Conservation (phyloP, 2,113 vertebrate genomes). For the Tauraco erythrolophus region DNA sequence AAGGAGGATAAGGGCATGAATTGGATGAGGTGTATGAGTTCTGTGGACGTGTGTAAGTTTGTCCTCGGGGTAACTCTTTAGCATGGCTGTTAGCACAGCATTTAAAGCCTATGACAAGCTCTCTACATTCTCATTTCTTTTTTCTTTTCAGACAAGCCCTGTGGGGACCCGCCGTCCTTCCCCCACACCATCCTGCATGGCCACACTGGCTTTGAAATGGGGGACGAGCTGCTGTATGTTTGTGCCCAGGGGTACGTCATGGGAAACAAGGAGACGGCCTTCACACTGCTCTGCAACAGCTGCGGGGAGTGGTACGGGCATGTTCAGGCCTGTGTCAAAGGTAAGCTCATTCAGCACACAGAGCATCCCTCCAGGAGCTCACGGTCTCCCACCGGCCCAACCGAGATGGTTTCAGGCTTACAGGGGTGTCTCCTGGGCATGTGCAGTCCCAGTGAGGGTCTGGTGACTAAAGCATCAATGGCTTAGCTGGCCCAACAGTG, state of each 20-base stretch:
- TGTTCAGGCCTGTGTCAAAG: slow-evolving; percentile 91
- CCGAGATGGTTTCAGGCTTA: fast-evolving
- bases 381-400: background rate
- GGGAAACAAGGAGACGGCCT: slow-evolving; percentile 79
- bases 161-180: slow-evolving; percentile 91
- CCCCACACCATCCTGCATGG: slow-evolving; percentile 87
- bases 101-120: background rate
- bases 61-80: background rate
- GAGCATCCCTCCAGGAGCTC: fast-evolving
- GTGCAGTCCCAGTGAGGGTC: background rate
- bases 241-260: slow-evolving; percentile 83
- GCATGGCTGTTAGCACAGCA: background rate
- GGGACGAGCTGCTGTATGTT: slow-evolving; percentile 89
- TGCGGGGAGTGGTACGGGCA: slow-evolving; percentile 95
- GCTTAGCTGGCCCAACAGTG: background rate
- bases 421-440: too few relatives aligned
- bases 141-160: slow-evolving; percentile 81
- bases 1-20: background rate
- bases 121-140: background rate
- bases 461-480: background rate
- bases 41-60: fast-evolving
- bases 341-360: slow-evolving; percentile 53
- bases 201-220: slow-evolving; percentile 88
- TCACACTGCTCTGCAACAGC: slow-evolving; percentile 92
- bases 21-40: background rate